Percentiles rank a stretch among this genome's conserved stretches.
phyloP scores from a whole-genome alignment of 2,888 invertebrate species.

The Spisula subtruncata region DNA sequence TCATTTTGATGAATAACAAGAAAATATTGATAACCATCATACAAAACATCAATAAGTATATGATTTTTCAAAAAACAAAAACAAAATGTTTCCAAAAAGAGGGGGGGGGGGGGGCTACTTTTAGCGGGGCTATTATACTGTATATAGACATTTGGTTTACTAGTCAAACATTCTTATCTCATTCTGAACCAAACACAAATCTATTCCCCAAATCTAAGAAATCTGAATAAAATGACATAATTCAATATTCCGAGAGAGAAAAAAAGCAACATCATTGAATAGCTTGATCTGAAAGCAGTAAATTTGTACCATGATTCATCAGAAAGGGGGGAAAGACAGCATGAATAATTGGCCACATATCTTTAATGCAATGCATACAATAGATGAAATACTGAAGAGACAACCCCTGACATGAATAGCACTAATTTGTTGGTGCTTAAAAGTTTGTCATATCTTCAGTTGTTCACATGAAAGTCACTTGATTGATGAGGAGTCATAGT shows the following conservation, averaged over 20 bases:
- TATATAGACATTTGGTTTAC: too few relatives aligned
- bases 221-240: slow-evolving; percentile 25
- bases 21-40: too few relatives aligned
- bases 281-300: slow-evolving; percentile 11
- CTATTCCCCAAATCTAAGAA: slow-evolving; percentile 1
- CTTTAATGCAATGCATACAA: slow-evolving; percentile 18
- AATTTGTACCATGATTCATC: neutral
- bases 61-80: too few relatives aligned
- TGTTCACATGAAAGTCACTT: slow-evolving; percentile 10
- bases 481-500: slow-evolving; percentile 32
- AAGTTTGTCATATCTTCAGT: slow-evolving; percentile 48
- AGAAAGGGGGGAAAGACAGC: neutral
- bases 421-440: slow-evolving; percentile 47
- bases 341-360: slow-evolving; percentile 31
- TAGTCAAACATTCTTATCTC: neutral
- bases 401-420: slow-evolving; percentile 26
- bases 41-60: too few relatives aligned
- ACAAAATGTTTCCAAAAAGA: too few relatives aligned
- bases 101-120: too few relatives aligned
- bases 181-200: neutral
- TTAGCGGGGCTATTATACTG: too few relatives aligned
- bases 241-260: slow-evolving; percentile 11
- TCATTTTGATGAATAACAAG: too few relatives aligned
- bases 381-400: slow-evolving; percentile 19
- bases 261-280: slow-evolving; percentile 21